phyloP scores from a whole-genome alignment of 2,888 invertebrate genomes.

The Copidosoma aretas region DNA sequence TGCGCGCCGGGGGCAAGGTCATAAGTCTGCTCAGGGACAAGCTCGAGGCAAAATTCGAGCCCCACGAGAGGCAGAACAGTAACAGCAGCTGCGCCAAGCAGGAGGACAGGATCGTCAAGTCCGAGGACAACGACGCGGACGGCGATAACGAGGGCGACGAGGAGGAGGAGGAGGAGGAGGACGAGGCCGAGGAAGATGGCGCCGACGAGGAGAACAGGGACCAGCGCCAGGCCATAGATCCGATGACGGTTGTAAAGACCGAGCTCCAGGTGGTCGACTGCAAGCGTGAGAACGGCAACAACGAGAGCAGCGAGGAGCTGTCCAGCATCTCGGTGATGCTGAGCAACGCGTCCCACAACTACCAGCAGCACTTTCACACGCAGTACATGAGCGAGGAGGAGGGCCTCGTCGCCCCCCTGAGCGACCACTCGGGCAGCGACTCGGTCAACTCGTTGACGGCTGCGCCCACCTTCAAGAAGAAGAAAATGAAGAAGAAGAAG shows the following conservation, averaged over 20 bases:
- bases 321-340: conserved; percentile 80
- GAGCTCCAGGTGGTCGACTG: background rate
- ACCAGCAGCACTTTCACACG: conserved; percentile 58
- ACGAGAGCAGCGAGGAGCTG: conserved; percentile 67
- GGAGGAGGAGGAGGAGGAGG: conserved; percentile 21
- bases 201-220: conserved; percentile 2
- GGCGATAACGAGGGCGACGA: conserved; percentile 11
- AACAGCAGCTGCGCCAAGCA: background rate
- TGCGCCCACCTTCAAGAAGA: conserved; percentile 54
- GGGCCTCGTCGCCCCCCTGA: conserved; percentile 81
- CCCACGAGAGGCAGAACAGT: conserved; percentile 24
- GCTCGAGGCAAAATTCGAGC: conserved; percentile 47
- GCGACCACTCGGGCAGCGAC: conserved; percentile 83
- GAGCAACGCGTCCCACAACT: conserved; percentile 74
- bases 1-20: conserved; percentile 26
- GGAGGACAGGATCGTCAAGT: background rate
- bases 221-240: background rate
- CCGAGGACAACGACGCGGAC: conserved; percentile 10
- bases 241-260: background rate
- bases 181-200: conserved; percentile 10
- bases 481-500: conserved; percentile 64
- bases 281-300: conserved; percentile 1
- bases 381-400: conserved; percentile 72
- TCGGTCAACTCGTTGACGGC: conserved; percentile 67
- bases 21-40: conserved; percentile 54